Evolutionary conservation across 2,797 vertebrate species (phyloP).

Genomic region (Lepidocolaptes lacrymiger): DNA sequence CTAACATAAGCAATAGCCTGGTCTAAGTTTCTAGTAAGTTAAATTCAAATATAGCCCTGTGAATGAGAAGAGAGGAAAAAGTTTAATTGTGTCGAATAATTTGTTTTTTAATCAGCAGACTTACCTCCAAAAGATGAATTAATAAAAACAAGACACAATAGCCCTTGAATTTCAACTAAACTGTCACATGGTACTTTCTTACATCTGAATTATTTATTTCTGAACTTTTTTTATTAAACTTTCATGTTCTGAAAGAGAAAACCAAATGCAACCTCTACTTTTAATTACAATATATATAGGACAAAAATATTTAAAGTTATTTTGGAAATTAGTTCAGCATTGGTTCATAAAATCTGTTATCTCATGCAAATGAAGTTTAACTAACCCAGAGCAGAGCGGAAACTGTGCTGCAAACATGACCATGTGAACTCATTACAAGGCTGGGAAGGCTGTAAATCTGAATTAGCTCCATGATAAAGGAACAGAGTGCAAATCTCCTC

Average conservation of each 20-base stretch:
- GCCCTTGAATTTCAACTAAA: background rate
- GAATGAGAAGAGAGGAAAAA: background rate
- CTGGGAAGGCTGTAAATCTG: background rate
- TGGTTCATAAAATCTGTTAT: background rate
- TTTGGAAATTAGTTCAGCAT: background rate
- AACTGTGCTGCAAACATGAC: background rate
- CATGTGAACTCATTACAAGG: background rate
- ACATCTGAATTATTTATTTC: background rate
- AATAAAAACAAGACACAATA: background rate
- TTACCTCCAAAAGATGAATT: background rate
- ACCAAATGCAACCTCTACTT: background rate
- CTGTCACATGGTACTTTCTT: background rate
- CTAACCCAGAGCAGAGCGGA: background rate
- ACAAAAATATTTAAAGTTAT: background rate
- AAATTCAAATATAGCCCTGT: background rate
- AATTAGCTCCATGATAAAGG: background rate
- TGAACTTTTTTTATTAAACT: background rate
- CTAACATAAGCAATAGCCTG: background rate
- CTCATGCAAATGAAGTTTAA: background rate
- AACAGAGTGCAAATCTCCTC: background rate
- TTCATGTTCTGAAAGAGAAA: background rate
- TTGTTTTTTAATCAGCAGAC: background rate
- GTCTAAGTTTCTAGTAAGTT: background rate
- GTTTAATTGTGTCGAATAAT: background rate
- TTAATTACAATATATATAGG: background rate